Evolutionary conservation across 1,140 invertebrate species (phyloP).

Genomic region (Nautilus pompilius): DNA sequence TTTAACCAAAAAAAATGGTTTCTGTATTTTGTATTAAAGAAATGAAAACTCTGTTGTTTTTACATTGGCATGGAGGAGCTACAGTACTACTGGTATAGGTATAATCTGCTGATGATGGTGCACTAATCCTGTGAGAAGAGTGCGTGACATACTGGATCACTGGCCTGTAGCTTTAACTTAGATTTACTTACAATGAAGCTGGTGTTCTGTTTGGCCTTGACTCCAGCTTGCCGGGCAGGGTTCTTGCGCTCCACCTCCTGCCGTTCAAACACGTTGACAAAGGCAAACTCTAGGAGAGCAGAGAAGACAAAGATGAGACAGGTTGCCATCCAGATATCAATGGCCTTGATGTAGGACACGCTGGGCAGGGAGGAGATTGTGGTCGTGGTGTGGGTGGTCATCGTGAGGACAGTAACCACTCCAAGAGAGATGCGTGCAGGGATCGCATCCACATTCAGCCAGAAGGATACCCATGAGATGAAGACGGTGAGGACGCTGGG

Average conservation of each 20-base stretch:
- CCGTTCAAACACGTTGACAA: constrained; percentile 16
- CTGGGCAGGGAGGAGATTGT: constrained; percentile 17
- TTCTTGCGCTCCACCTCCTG: background rate
- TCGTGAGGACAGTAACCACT: constrained; percentile 37
- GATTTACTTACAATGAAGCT: no score
- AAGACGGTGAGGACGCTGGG: constrained; percentile 91
- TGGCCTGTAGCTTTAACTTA: no score
- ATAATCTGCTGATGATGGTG: no score
- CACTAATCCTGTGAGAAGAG: no score
- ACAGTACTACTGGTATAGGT: no score
- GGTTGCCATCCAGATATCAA: constrained; percentile 55
- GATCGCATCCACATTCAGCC: constrained; percentile 67
- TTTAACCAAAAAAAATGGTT: no score
- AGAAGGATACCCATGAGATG: constrained; percentile 94
- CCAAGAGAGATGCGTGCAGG: constrained; percentile 63
- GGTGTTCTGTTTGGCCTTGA: no score
- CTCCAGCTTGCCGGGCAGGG: no score
- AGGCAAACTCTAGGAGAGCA: constrained; percentile 19
- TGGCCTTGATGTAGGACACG: constrained; percentile 29
- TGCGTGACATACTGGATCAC: no score
- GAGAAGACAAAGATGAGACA: constrained; percentile 22
- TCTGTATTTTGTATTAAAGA: no score
- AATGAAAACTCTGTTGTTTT: no score
- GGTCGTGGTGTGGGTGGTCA: constrained; percentile 26
- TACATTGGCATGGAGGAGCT: no score